These are phyloP conservation scores for Nephotettix cincticeps DNA, from an alignment of 1,140 invertebrate species.

Conservation along the genomic window DNA sequence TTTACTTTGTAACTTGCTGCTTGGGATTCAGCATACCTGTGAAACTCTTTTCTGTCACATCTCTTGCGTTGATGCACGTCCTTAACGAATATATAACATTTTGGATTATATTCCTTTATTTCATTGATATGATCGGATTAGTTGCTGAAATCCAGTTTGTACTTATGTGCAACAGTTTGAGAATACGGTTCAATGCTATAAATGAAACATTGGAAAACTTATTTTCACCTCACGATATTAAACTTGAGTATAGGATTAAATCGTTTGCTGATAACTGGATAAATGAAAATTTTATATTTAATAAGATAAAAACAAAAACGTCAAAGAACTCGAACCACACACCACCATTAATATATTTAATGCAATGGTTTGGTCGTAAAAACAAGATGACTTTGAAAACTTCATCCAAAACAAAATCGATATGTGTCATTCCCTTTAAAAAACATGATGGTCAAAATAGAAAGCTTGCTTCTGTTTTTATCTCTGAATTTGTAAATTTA, in stretches of 20 bases:
- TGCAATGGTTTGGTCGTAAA: background rate
- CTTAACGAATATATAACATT: background rate
- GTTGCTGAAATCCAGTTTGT: conserved; percentile 2
- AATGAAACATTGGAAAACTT: background rate
- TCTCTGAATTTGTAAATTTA: background rate
- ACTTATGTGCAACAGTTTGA: background rate
- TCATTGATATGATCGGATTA: background rate
- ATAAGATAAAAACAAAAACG: background rate
- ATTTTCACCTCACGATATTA: background rate
- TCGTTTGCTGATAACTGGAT: background rate
- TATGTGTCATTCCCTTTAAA: background rate
- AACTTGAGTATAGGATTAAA: conserved; percentile 1
- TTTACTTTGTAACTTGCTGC: background rate
- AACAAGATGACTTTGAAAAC: background rate
- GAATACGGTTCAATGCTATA: background rate
- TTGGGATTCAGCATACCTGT: background rate
- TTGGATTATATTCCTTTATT: background rate
- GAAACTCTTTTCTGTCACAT: background rate
- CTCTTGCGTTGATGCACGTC: background rate
- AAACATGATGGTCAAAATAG: background rate
- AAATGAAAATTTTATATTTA: background rate
- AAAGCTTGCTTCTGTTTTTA: background rate
- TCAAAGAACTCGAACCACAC: no score
- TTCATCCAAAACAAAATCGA: background rate
- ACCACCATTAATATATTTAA: no score